Evolutionary conservation across 2,797 vertebrate genomes (phyloP).

Genomic region (Pitangus sulphuratus): DNA sequence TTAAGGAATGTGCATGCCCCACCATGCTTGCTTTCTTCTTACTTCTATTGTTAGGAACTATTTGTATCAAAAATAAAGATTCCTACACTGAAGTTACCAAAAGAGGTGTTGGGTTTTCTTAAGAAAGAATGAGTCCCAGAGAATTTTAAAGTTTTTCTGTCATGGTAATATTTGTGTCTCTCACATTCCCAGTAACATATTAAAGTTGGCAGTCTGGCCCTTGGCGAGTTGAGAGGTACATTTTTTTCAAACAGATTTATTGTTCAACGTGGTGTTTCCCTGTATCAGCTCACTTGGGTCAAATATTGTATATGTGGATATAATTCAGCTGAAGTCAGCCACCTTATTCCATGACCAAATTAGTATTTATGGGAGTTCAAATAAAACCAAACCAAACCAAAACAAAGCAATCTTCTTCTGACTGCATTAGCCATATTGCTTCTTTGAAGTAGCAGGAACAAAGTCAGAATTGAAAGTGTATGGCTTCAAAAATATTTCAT

Average conservation of each 20-base stretch:
- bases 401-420: not conserved
- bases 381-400: not conserved
- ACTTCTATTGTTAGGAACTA: not conserved
- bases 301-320: not conserved
- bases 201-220: not conserved
- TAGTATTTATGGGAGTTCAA: not conserved
- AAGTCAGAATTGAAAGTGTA: not conserved
- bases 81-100: not conserved
- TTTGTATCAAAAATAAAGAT: not conserved
- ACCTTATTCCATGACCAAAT: accelerated
- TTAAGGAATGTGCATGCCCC: not conserved
- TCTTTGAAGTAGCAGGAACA: not conserved
- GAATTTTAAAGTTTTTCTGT: not conserved
- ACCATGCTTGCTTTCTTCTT: not conserved
- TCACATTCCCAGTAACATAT: not conserved
- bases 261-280: not conserved
- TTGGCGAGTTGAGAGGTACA: not conserved
- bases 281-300: not conserved
- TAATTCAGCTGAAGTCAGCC: not conserved
- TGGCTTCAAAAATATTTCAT: not conserved
- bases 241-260: not conserved
- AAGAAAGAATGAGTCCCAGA: not conserved
- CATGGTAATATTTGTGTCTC: not conserved
- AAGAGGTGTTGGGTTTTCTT: accelerated
- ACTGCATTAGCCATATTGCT: not conserved